A percentile compares a stretch with the other conserved stretches of the same genome.
phyloP scores from a whole-genome alignment of 2,113 vertebrate genomes.

The Cheirogaleus medius region DNA sequence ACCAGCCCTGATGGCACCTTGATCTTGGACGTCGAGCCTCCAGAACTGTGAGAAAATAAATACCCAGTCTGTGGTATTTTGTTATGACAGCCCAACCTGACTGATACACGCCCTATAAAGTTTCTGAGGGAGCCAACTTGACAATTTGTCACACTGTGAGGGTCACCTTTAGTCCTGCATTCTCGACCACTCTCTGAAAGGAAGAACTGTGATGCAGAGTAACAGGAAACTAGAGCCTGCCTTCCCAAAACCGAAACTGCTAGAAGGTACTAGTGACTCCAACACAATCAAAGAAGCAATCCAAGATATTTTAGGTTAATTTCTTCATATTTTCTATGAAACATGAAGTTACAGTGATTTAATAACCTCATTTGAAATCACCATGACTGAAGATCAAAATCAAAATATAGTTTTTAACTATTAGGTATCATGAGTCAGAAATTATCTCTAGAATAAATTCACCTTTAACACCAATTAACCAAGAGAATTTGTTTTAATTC shows the following conservation, averaged over 20 bases:
- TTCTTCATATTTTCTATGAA: slow-evolving; percentile 27
- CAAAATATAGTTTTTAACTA: neutral
- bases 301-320: neutral
- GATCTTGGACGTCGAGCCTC: neutral
- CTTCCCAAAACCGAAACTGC: neutral
- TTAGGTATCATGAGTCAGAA: slow-evolving; percentile 5
- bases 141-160: neutral
- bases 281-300: neutral
- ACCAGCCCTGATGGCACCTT: neutral
- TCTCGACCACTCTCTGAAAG: neutral
- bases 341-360: neutral
- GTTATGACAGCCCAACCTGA: neutral
- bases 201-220: neutral
- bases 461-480: slow-evolving; percentile 32
- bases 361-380: slow-evolving; percentile 32
- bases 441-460: slow-evolving; percentile 4
- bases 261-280: neutral
- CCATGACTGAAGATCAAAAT: slow-evolving; percentile 11
- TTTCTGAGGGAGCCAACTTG: neutral
- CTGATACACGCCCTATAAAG: neutral
- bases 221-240: neutral
- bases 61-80: neutral
- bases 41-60: neutral
- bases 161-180: neutral
- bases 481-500: slow-evolving; percentile 38